Percentiles rank a stretch among this genome's conserved stretches.
phyloP scores from a whole-genome alignment of 2,113 vertebrate species.

The Erinaceus europaeus region DNA sequence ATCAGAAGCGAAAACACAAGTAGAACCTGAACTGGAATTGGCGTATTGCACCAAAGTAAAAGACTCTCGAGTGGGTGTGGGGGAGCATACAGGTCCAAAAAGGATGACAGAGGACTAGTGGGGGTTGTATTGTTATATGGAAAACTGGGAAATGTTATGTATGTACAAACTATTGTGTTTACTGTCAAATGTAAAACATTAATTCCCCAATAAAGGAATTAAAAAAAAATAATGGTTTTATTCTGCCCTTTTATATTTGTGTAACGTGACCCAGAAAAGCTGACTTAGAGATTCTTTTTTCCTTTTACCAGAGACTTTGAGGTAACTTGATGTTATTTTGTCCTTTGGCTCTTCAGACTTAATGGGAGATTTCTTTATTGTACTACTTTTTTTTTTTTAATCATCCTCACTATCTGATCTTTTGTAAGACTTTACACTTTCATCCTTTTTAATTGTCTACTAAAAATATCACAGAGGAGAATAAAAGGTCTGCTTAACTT shows the following conservation, averaged over 20 bases:
- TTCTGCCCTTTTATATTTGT: not conserved
- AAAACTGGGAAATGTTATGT: no score
- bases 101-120: no score
- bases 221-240: no score
- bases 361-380: not conserved
- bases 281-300: constrained; percentile 1
- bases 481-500: not conserved
- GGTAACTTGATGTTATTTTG: not conserved
- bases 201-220: no score
- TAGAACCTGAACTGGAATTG: no score
- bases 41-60: no score
- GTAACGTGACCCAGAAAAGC: not conserved
- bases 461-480: not conserved
- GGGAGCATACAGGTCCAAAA: no score
- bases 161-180: no score
- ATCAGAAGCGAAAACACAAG: no score
- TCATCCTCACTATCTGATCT: not conserved
- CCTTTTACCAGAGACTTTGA: not conserved
- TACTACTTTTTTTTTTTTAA: not conserved
- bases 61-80: no score
- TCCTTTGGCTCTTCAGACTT: not conserved
- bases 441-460: constrained; percentile 10
- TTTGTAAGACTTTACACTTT: constrained; percentile 20
- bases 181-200: no score
- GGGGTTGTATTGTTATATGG: no score